Conservation (phyloP, 2,113 vertebrate species). For the Numida meleagris region DNA sequence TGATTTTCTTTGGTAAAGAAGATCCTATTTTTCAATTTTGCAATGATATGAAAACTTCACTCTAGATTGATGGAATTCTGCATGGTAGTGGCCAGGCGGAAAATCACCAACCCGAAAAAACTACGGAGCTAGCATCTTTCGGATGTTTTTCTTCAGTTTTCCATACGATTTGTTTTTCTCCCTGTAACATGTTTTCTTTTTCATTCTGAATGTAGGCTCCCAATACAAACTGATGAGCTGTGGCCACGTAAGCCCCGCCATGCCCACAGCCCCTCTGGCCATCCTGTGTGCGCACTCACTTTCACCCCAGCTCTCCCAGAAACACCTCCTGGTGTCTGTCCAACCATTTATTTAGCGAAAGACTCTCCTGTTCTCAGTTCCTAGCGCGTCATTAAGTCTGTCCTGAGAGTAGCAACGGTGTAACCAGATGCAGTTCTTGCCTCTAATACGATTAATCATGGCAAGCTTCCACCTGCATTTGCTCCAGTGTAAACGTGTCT, state of each 20-base stretch:
- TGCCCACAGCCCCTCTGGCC: slow-evolving; percentile 37
- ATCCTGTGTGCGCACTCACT: slow-evolving; percentile 26
- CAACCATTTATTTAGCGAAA: slow-evolving; percentile 43
- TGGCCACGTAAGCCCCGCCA: slow-evolving; percentile 1
- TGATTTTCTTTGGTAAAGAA: neutral
- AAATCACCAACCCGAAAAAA: slow-evolving; percentile 56
- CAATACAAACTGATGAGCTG: slow-evolving; percentile 61
- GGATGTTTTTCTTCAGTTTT: slow-evolving; percentile 66
- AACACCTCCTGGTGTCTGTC: neutral
- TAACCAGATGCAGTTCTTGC: slow-evolving; percentile 47
- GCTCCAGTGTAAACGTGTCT: slow-evolving; percentile 35
- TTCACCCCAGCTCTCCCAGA: slow-evolving; percentile 17
- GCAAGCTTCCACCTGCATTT: slow-evolving; percentile 4
- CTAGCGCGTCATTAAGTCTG: slow-evolving; percentile 37
- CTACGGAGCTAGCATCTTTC: slow-evolving; percentile 58
- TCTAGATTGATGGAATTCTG: slow-evolving; percentile 13
- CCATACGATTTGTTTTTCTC: slow-evolving; percentile 62
- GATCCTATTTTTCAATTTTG: neutral
- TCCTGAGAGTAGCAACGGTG: slow-evolving; percentile 32
- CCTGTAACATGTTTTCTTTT: slow-evolving; percentile 62
- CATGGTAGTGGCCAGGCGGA: neutral
- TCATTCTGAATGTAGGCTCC: slow-evolving; percentile 29
- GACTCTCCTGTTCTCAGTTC: slow-evolving; percentile 50
- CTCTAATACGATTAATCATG: slow-evolving; percentile 38
- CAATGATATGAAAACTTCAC: neutral